These are phyloP conservation scores for Zaprionus kolodkinae DNA, from an alignment of 1,140 invertebrate genomes.

Conservation along the genomic window DNA sequence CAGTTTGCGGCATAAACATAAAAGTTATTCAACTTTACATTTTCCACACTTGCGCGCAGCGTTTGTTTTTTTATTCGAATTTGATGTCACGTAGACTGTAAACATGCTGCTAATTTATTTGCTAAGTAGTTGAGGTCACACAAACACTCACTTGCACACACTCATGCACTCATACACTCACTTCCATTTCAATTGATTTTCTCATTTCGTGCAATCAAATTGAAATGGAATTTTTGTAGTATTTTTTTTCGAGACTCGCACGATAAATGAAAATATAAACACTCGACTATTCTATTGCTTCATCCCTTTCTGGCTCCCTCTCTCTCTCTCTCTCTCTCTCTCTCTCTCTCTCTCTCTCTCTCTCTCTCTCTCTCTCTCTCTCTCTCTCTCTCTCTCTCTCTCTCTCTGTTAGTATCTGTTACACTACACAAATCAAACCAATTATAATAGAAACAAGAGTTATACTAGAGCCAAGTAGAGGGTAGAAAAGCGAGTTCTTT, in stretches of 20 bases:
- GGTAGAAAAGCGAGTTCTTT: not conserved
- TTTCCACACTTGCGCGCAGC: no score
- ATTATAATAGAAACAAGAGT: not conserved
- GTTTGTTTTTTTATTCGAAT: not conserved
- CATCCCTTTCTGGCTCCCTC: not conserved
- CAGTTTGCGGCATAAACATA: no score
- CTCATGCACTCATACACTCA: conserved; percentile 1
- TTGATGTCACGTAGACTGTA: conserved; percentile 10
- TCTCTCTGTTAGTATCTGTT: no score
- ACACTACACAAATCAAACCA: not conserved
- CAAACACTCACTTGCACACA: no score
- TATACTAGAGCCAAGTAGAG: not conserved
- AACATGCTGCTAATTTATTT: conserved; percentile 37
- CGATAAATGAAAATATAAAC: conserved; percentile 31
- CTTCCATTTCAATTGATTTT: conserved; percentile 21
- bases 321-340: no score
- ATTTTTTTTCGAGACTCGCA: not conserved
- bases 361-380: no score
- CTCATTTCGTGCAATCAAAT: conserved; percentile 24
- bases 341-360: not conserved
- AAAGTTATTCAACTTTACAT: no score
- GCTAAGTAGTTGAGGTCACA: conserved; percentile 31
- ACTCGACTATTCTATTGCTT: conserved; percentile 9
- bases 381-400: not conserved
- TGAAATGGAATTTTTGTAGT: not conserved